Evolutionary conservation across 2,888 invertebrate genomes (phyloP).

Genomic region (Pedicia rivosa): DNA sequence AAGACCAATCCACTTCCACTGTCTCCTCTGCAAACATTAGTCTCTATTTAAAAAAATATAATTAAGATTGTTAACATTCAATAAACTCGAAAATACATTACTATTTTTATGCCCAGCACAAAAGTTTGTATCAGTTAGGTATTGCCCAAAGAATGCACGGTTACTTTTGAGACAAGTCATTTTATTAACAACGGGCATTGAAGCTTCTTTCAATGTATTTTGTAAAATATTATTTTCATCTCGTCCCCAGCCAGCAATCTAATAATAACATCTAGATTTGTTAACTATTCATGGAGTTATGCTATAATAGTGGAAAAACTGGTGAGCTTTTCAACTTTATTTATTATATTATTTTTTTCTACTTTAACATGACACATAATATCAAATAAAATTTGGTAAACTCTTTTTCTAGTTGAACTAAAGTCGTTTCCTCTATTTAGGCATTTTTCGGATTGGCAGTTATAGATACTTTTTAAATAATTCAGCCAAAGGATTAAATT

Average conservation of each 20-base stretch:
- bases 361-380: neutral
- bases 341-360: too few relatives aligned
- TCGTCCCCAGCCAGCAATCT: slow-evolving; percentile 25
- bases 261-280: neutral
- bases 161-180: slow-evolving; percentile 18
- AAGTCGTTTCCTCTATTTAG: too few relatives aligned
- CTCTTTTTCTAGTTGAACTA: too few relatives aligned
- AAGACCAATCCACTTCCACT: slow-evolving; percentile 35
- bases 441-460: too few relatives aligned
- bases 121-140: slow-evolving; percentile 9
- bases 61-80: neutral
- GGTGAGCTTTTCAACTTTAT: too few relatives aligned
- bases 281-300: too few relatives aligned
- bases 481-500: too few relatives aligned
- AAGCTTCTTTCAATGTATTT: slow-evolving; percentile 16
- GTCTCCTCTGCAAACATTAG: slow-evolving; percentile 35
- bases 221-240: slow-evolving; percentile 14
- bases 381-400: too few relatives aligned
- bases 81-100: neutral
- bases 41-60: slow-evolving; percentile 11
- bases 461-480: too few relatives aligned
- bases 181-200: slow-evolving; percentile 22
- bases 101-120: slow-evolving; percentile 13
- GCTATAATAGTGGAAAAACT: too few relatives aligned
- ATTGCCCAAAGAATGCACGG: slow-evolving; percentile 11